phyloP scores from a whole-genome alignment of 1,140 invertebrate species.

The Hydropsyche tenuis region DNA sequence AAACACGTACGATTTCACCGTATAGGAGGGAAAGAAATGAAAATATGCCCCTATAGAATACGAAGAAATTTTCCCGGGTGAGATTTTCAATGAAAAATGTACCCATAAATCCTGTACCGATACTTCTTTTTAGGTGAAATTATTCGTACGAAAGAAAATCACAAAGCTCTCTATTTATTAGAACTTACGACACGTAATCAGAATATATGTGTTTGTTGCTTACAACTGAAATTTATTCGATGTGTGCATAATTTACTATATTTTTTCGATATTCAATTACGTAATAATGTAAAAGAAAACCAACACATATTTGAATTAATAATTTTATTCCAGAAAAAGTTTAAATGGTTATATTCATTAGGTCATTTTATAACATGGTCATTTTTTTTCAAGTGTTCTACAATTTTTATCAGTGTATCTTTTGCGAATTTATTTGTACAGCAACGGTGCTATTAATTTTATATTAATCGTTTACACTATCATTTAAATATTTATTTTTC shows the following conservation, averaged over 20 bases:
- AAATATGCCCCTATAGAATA: constrained; percentile 28
- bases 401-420: no score
- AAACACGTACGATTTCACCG: constrained; percentile 35
- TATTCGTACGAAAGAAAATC: constrained; percentile 45
- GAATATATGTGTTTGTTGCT: constrained; percentile 5
- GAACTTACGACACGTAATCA: constrained; percentile 46
- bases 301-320: no score
- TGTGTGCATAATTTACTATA: neutral
- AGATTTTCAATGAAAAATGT: constrained; percentile 49
- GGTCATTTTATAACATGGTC: no score
- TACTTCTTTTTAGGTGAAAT: constrained; percentile 37
- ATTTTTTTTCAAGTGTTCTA: no score
- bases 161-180: constrained; percentile 42
- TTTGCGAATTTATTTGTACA: no score
- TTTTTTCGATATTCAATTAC: no score
- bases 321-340: no score
- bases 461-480: no score
- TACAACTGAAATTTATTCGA: neutral
- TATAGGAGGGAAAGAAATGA: constrained; percentile 22
- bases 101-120: constrained; percentile 44
- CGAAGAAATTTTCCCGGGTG: constrained; percentile 27
- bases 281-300: no score
- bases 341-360: no score
- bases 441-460: no score
- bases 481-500: no score